phyloP scores from a whole-genome alignment of 2,888 invertebrate genomes.

The Seira sanloemensis region DNA sequence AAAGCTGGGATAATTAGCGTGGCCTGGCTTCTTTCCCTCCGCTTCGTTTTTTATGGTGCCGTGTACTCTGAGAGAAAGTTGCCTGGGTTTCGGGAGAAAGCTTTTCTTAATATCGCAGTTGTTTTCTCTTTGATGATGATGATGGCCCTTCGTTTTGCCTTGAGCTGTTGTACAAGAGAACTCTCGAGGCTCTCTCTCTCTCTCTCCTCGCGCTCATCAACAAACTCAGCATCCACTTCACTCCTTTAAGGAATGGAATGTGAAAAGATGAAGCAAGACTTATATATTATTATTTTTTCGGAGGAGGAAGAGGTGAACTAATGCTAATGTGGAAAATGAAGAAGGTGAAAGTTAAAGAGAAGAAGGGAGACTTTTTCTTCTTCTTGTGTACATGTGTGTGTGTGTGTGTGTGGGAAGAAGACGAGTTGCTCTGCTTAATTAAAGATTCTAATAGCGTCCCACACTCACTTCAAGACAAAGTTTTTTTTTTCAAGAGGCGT shows the following conservation, averaged over 20 bases:
- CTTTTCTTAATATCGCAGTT: neutral
- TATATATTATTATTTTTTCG: neutral
- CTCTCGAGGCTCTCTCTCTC: neutral
- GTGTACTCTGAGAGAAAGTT: neutral
- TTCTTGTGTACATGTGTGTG: no score
- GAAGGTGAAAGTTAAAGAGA: no score
- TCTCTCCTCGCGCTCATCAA: neutral
- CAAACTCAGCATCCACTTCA: neutral
- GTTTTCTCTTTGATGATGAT: neutral
- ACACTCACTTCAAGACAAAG: neutral
- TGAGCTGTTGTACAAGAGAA: neutral
- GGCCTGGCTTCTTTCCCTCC: neutral
- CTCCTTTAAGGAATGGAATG: neutral
- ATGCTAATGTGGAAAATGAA: no score
- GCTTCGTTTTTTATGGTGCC: neutral
- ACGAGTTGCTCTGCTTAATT: neutral
- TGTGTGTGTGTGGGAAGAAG: neutral
- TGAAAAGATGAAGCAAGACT: neutral
- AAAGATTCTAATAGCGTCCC: constrained; percentile 29
- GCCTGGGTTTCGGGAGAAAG: neutral
- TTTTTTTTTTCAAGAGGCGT: neutral
- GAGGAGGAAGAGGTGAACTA: neutral
- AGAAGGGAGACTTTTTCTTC: no score
- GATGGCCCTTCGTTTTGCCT: neutral
- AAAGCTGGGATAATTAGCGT: neutral